Conservation (phyloP, 2,888 invertebrate species). For the Hypomecis punctinalis region DNA sequence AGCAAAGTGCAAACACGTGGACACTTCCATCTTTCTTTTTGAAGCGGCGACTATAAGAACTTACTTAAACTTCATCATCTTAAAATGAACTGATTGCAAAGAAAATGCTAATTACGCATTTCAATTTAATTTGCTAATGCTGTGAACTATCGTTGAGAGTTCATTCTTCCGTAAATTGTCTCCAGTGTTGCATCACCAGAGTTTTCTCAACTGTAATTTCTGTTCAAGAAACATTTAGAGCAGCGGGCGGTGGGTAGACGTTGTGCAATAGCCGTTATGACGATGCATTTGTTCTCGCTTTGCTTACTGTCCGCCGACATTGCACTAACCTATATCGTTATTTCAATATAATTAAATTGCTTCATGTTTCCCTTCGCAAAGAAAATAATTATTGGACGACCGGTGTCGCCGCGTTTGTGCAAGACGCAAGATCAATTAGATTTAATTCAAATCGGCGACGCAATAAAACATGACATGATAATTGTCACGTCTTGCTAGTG, state of each 20-base stretch:
- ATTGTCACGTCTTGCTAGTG: slow-evolving; percentile 23
- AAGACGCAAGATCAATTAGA: slow-evolving; percentile 34
- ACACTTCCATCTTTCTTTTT: too few relatives aligned
- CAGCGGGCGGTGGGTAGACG: slow-evolving; percentile 47
- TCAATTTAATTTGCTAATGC: slow-evolving; percentile 49
- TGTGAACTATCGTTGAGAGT: slow-evolving; percentile 43
- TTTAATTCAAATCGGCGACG: slow-evolving; percentile 33
- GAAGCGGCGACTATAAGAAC: too few relatives aligned
- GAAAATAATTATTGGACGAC: slow-evolving; percentile 31
- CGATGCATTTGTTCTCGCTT: slow-evolving; percentile 53
- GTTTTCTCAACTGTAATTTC: slow-evolving; percentile 55
- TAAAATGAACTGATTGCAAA: slow-evolving; percentile 41
- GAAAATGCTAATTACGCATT: slow-evolving; percentile 44
- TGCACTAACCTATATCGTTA: slow-evolving; percentile 41
- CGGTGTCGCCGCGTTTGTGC: slow-evolving; percentile 27
- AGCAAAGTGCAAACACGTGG: too few relatives aligned
- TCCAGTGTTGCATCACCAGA: slow-evolving; percentile 59
- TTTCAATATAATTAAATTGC: slow-evolving; percentile 40
- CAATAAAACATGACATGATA: slow-evolving; percentile 33
- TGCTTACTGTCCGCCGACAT: slow-evolving; percentile 42
- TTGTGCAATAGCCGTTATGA: slow-evolving; percentile 53
- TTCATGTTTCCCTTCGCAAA: slow-evolving; percentile 32
- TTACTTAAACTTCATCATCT: slow-evolving; percentile 34
- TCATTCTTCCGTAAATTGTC: slow-evolving; percentile 63
- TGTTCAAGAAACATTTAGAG: slow-evolving; percentile 50